These are phyloP conservation scores for Paraescarpia echinospica DNA, from an alignment of 1,140 invertebrate species.

Conservation along the genomic window DNA sequence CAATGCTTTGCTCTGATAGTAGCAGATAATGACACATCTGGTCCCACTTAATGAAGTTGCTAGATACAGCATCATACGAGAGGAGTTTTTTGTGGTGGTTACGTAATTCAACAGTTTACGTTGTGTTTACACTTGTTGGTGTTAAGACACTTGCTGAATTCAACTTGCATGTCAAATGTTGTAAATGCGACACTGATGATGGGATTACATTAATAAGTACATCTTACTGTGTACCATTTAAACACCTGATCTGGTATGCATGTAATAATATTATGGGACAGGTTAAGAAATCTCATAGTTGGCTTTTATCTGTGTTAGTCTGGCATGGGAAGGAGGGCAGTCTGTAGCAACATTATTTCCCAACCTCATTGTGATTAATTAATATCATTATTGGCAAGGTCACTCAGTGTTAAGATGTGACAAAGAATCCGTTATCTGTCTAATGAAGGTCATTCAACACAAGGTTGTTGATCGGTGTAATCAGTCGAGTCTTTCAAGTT, in stretches of 20 bases:
- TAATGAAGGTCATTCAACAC: not conserved
- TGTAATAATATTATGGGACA: not conserved
- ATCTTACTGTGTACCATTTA: not conserved
- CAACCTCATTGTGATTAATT: not conserved
- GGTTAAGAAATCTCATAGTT: not conserved
- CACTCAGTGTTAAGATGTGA: not conserved
- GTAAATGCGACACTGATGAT: not conserved
- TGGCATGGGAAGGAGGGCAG: not conserved
- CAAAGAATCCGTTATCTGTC: not conserved
- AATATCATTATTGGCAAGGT: not conserved
- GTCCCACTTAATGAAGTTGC: not conserved
- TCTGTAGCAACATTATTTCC: not conserved
- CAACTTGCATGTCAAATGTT: not conserved
- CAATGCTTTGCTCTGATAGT: not conserved
- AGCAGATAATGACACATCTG: not conserved
- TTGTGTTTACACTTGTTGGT: not conserved
- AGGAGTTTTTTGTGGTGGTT: not conserved
- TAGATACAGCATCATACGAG: not conserved
- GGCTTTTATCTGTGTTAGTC: not conserved
- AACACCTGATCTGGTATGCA: not conserved
- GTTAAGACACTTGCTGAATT: not conserved
- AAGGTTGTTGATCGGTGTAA: not conserved
- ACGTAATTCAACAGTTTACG: not conserved
- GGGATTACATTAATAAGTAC: not conserved
- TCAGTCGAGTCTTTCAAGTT: not conserved